Evolutionary conservation across 2,113 vertebrate species (phyloP).

Genomic region (Anguilla rostrata): DNA sequence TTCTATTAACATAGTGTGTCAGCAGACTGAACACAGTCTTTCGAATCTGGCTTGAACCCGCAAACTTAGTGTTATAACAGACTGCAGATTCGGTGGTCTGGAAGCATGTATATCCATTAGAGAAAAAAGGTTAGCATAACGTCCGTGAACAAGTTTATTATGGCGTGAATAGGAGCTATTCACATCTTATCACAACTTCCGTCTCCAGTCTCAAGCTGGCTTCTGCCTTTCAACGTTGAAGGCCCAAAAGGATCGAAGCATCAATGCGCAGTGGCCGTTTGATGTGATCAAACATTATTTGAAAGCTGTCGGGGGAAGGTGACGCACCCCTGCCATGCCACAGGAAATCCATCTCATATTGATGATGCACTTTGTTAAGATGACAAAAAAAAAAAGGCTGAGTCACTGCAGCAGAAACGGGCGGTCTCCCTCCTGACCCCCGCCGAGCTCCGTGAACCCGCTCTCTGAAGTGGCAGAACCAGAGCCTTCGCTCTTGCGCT

Average conservation of each 20-base stretch:
- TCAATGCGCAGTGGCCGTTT: neutral
- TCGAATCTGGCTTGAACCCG: too few species aligned
- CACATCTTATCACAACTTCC: too few species aligned
- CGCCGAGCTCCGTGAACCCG: slow-evolving; percentile 24
- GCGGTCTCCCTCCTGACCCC: slow-evolving; percentile 29
- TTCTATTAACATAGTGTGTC: too few species aligned
- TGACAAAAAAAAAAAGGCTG: slow-evolving; percentile 14
- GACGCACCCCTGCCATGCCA: slow-evolving; percentile 22
- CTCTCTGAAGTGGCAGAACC: slow-evolving; percentile 1
- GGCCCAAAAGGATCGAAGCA: neutral
- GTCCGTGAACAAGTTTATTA: neutral
- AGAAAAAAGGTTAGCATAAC: too few species aligned
- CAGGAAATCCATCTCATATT: slow-evolving; percentile 14
- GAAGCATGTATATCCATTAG: too few species aligned
- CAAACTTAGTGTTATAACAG: too few species aligned
- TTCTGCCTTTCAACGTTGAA: neutral
- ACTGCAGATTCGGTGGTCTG: too few species aligned
- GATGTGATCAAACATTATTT: slow-evolving; percentile 13
- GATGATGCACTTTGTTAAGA: slow-evolving; percentile 16
- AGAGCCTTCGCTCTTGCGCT: neutral
- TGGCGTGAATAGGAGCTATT: neutral
- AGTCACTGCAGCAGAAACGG: slow-evolving; percentile 23
- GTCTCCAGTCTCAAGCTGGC: neutral
- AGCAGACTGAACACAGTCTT: too few species aligned
- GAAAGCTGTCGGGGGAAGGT: slow-evolving; percentile 25